A percentile compares a stretch with the other conserved stretches of the same genome.
These are phyloP conservation scores for Chaunax sp. DNA, from an alignment of 2,797 vertebrate species.

Conservation along the genomic window DNA sequence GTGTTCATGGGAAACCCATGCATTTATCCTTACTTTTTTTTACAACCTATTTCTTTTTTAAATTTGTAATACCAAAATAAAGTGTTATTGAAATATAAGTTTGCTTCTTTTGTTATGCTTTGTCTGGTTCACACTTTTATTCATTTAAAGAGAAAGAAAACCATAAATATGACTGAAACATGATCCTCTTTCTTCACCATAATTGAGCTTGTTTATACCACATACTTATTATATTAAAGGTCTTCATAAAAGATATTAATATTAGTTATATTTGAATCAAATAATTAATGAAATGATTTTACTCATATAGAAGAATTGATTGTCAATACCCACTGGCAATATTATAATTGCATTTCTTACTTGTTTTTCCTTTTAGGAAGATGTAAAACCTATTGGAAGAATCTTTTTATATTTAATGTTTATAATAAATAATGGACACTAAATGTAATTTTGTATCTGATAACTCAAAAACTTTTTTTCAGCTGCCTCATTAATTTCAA, in stretches of 20 bases:
- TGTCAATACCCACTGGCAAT: no score
- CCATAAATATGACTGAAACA: not conserved
- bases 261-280: not conserved
- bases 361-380: no score
- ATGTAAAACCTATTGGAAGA: no score
- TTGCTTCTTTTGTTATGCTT: slow-evolving; percentile 19
- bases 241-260: no score
- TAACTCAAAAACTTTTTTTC: no score
- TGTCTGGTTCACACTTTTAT: not conserved
- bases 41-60: slow-evolving; percentile 59
- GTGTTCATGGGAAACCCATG: slow-evolving; percentile 89
- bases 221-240: not conserved
- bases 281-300: not conserved
- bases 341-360: no score
- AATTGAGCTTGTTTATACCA: not conserved
- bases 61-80: slow-evolving; percentile 70
- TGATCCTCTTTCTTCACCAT: not conserved
- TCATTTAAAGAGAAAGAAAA: not conserved
- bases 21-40: slow-evolving; percentile 70
- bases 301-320: no score
- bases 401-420: no score
- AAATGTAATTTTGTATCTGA: no score
- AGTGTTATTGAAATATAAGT: slow-evolving; percentile 49
- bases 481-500: no score
- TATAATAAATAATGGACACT: no score